Percentiles rank a stretch among this genome's conserved stretches.
These are phyloP conservation scores for Rhopalosiphum maidis DNA, from an alignment of 1,140 invertebrate species.

Conservation along the genomic window DNA sequence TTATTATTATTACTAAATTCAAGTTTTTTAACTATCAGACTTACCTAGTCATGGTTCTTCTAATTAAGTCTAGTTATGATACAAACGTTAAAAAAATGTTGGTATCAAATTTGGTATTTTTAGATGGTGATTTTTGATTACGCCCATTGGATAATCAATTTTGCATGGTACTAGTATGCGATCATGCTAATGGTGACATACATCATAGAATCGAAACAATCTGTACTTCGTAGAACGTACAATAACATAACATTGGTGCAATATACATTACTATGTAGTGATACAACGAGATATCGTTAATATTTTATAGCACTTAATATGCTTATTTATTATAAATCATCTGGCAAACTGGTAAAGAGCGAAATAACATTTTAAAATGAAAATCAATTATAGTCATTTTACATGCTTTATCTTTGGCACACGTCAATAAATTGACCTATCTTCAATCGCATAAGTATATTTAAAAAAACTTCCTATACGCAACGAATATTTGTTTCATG, in stretches of 20 bases:
- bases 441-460: not conserved
- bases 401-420: not conserved
- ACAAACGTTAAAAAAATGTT: not conserved
- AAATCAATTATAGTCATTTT: not conserved
- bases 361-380: not conserved
- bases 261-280: not conserved
- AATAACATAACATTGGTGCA: not conserved
- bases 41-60: not conserved
- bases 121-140: not conserved
- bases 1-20: not conserved
- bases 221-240: not conserved
- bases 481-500: not conserved
- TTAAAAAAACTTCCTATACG: not conserved
- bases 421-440: conserved; percentile 1
- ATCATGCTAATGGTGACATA: not conserved
- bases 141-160: not conserved
- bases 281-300: not conserved
- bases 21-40: not conserved
- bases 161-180: not conserved
- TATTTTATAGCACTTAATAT: not conserved
- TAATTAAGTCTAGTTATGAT: not conserved
- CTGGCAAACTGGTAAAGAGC: not conserved
- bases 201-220: not conserved
- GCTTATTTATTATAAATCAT: not conserved
- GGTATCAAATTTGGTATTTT: not conserved